Conservation (phyloP, 2,888 invertebrate genomes). For the Trichopria drosophilae region DNA sequence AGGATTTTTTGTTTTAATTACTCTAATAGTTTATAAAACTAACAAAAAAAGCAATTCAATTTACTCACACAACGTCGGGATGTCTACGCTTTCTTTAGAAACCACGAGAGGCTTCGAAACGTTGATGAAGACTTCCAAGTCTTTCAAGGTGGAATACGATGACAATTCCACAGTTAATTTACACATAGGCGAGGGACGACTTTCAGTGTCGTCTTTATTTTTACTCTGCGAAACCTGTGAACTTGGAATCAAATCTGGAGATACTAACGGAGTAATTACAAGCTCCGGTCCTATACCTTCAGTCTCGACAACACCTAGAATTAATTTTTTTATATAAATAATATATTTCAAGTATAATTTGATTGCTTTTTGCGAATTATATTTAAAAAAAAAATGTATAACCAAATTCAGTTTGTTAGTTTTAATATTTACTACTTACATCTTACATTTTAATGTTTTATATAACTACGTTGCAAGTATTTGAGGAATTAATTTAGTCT, state of each 20-base stretch:
- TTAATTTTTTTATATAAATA: too few species aligned
- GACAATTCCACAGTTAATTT: conserved; percentile 64
- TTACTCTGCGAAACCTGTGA: background rate
- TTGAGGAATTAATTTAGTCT: too few species aligned
- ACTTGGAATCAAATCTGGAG: conserved; percentile 45
- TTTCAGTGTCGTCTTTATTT: conserved; percentile 43
- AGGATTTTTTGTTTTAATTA: too few species aligned
- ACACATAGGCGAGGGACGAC: conserved; percentile 54
- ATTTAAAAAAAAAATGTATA: background rate
- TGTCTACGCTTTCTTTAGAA: conserved; percentile 59
- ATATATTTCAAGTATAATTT: too few species aligned
- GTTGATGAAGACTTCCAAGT: conserved; percentile 69
- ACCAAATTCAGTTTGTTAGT: background rate
- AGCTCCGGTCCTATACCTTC: conserved; percentile 64
- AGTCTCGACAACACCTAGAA: too few species aligned
- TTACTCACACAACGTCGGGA: conserved; percentile 55
- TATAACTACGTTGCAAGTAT: too few species aligned
- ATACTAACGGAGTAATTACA: conserved; percentile 58
- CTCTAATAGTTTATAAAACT: background rate
- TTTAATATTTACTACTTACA: background rate
- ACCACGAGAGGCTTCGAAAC: conserved; percentile 64
- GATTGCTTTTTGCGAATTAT: background rate
- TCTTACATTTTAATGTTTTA: background rate
- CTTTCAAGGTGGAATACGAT: conserved; percentile 66
- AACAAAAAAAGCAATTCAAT: conserved; percentile 3